These are phyloP conservation scores for Ahaetulla prasina DNA, from an alignment of 2,113 vertebrate genomes.

Conservation along the genomic window DNA sequence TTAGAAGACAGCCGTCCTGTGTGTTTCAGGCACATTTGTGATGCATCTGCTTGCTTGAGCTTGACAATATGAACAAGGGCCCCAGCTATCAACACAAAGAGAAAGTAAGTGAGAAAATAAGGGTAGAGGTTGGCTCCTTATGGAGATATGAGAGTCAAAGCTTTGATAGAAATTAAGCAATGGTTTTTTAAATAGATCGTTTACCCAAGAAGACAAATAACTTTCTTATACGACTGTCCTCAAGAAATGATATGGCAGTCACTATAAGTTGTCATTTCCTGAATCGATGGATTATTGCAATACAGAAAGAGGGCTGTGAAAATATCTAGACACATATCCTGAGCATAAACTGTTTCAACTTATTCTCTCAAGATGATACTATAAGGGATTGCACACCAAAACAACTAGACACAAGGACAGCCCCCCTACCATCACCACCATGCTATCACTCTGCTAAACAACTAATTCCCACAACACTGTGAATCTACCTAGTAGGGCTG, in stretches of 20 bases:
- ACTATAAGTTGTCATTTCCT: background rate
- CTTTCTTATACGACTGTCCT: background rate
- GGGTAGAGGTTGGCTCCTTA: slow-evolving; percentile 10
- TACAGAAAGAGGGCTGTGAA: background rate
- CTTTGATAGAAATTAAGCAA: background rate
- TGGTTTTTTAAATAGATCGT: background rate
- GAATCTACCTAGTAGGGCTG: too few relatives aligned
- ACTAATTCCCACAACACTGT: too few relatives aligned
- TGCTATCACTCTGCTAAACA: too few relatives aligned
- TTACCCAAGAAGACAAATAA: background rate
- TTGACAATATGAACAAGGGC: slow-evolving; percentile 15
- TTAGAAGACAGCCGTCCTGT: slow-evolving; percentile 34
- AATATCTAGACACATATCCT: too few relatives aligned
- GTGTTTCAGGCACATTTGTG: background rate
- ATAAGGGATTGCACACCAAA: too few relatives aligned
- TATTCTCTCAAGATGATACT: too few relatives aligned
- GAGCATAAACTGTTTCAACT: too few relatives aligned
- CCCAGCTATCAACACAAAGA: background rate
- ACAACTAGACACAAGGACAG: too few relatives aligned
- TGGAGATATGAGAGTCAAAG: background rate
- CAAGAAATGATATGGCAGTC: background rate
- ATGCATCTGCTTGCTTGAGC: background rate
- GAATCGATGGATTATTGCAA: background rate
- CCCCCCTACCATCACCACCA: too few relatives aligned
- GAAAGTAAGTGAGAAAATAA: slow-evolving; percentile 2